Conservation (phyloP, 1,140 invertebrate species). For the Whitmania pigra region DNA sequence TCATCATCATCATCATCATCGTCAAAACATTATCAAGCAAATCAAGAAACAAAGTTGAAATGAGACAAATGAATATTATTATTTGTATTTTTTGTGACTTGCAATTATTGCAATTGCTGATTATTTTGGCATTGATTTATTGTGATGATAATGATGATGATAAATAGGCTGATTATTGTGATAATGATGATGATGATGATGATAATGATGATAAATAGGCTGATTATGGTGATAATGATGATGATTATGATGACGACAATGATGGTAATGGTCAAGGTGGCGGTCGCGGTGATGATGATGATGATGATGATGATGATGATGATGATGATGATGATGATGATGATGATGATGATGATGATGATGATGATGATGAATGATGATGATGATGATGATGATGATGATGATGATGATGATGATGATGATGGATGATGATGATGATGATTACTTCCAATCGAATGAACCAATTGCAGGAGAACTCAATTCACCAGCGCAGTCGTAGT, state of each 20-base stretch:
- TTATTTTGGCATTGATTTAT: too few species aligned
- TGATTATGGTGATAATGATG: constrained; percentile 13
- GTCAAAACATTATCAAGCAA: too few species aligned
- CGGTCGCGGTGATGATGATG: neutral
- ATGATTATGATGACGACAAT: neutral
- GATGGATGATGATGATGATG: constrained; percentile 15
- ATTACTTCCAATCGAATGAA: constrained; percentile 1
- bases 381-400: constrained; percentile 14
- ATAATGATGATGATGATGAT: constrained; percentile 13
- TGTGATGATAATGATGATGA: constrained; percentile 4
- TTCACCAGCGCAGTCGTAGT: too few species aligned
- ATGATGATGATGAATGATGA: constrained; percentile 9
- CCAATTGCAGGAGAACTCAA: too few species aligned
- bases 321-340: constrained; percentile 25
- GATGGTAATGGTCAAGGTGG: neutral
- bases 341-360: constrained; percentile 24
- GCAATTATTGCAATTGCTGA: neutral
- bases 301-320: constrained; percentile 24
- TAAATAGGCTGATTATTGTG: too few species aligned
- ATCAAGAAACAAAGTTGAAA: too few species aligned
- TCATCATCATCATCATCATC: constrained; percentile 18
- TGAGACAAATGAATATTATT: too few species aligned
- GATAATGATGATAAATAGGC: constrained; percentile 14
- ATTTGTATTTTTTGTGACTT: too few species aligned
- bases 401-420: constrained; percentile 13